phyloP scores from a whole-genome alignment of 2,888 invertebrate species.

The Acanthacorydalis orientalis region DNA sequence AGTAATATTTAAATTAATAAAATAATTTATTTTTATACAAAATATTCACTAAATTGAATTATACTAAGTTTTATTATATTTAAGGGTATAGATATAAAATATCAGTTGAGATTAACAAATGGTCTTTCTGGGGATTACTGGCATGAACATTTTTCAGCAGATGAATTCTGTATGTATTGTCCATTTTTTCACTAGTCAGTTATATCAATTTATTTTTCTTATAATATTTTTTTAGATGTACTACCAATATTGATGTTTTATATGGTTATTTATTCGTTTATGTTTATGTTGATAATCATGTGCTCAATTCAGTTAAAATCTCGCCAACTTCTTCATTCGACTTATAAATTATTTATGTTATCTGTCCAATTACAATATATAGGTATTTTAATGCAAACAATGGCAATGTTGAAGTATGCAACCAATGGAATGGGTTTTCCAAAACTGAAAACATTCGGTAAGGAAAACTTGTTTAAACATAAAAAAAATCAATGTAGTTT shows the following conservation, averaged over 20 bases:
- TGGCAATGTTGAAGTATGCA: slow-evolving; percentile 64
- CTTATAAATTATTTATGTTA: slow-evolving; percentile 68
- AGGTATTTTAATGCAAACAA: slow-evolving; percentile 49
- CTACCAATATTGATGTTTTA: slow-evolving; percentile 66
- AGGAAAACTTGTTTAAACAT: slow-evolving; percentile 5
- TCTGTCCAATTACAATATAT: slow-evolving; percentile 54
- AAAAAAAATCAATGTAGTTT: background rate
- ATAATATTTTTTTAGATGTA: slow-evolving; percentile 45
- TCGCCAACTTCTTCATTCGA: slow-evolving; percentile 69
- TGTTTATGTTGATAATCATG: slow-evolving; percentile 54
- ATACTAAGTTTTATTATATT: slow-evolving; percentile 13
- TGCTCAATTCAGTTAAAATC: slow-evolving; percentile 60
- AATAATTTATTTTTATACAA: background rate
- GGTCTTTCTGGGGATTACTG: slow-evolving; percentile 63
- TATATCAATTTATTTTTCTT: slow-evolving; percentile 1
- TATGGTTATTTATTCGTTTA: slow-evolving; percentile 50
- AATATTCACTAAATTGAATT: slow-evolving; percentile 1
- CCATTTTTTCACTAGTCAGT: background rate
- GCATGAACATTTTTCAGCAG: slow-evolving; percentile 84
- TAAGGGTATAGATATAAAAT: slow-evolving; percentile 61
- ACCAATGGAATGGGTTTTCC: slow-evolving; percentile 47
- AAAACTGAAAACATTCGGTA: slow-evolving; percentile 31
- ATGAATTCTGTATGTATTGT: slow-evolving; percentile 73
- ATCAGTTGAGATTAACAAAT: slow-evolving; percentile 77
- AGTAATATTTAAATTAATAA: background rate